A percentile compares a stretch with the other conserved stretches of the same genome.
phyloP scores from a whole-genome alignment of 2,113 vertebrate genomes.

The Petroica traversi region DNA sequence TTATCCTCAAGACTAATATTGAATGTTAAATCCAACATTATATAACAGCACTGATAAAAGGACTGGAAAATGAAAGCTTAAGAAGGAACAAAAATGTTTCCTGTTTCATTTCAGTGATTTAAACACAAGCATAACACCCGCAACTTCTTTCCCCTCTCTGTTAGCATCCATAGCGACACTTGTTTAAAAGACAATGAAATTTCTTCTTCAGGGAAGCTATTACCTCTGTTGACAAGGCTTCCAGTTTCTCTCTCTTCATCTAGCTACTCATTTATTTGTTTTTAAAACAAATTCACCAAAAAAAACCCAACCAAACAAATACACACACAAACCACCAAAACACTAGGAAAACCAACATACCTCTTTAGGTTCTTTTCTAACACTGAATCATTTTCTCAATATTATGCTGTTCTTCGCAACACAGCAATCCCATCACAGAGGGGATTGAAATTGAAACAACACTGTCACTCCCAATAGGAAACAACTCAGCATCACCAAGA shows the following conservation, averaged over 20 bases:
- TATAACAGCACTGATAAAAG: background rate
- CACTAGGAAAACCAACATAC: background rate
- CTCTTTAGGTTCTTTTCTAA: background rate
- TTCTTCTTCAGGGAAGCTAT: background rate
- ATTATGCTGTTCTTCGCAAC: background rate
- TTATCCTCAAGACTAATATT: background rate
- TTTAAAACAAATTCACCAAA: background rate
- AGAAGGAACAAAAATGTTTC: background rate
- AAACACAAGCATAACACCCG: accelerated
- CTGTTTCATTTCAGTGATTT: background rate
- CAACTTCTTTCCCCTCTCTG: background rate
- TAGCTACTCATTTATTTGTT: background rate
- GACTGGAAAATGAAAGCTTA: background rate
- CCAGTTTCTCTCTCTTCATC: background rate
- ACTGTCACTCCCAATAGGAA: background rate
- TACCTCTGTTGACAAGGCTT: background rate
- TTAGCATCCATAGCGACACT: background rate
- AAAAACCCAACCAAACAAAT: background rate
- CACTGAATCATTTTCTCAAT: background rate
- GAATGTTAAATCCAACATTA: background rate
- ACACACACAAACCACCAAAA: background rate
- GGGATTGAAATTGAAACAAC: background rate
- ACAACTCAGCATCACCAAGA: background rate
- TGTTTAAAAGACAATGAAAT: background rate
- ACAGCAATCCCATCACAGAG: background rate